Evolutionary conservation across 2,888 invertebrate genomes (phyloP).

Genomic region (Capitulum mitella): DNA sequence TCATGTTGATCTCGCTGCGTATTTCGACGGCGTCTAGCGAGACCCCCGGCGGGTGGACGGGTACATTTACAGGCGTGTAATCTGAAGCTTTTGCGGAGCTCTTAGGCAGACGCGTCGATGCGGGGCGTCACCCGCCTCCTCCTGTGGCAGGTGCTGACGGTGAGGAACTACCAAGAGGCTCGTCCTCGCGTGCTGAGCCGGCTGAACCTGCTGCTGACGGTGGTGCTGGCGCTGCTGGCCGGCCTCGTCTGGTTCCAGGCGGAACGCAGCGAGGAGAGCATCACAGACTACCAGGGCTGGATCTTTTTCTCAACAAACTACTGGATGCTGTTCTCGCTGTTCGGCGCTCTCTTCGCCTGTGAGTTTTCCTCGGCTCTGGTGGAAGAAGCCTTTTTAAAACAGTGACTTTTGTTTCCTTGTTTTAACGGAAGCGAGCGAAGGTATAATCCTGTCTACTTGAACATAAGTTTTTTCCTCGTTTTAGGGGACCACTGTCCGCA

Average conservation of each 20-base stretch:
- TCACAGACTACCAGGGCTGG: slow-evolving; percentile 73
- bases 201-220: slow-evolving; percentile 67
- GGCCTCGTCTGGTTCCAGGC: slow-evolving; percentile 71
- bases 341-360: slow-evolving; percentile 71
- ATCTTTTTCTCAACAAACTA: slow-evolving; percentile 76
- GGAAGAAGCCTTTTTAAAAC: no score
- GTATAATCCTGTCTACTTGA: no score
- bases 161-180: slow-evolving; percentile 67
- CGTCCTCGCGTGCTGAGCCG: slow-evolving; percentile 66
- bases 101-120: no score
- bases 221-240: slow-evolving; percentile 61
- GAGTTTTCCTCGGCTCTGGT: slow-evolving; percentile 46
- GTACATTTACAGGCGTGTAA: no score
- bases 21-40: no score
- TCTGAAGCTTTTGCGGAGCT: no score
- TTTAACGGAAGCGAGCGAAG: no score
- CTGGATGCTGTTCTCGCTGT: slow-evolving; percentile 72
- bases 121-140: neutral
- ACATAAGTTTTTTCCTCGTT: no score
- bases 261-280: slow-evolving; percentile 62
- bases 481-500: no score
- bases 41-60: no score
- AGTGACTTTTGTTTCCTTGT: no score
- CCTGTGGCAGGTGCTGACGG: slow-evolving; percentile 54
- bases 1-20: no score